Evolutionary conservation across 2,797 vertebrate species (phyloP), one percentile per base, ranked within the genome.

Genomic region (Erithacus rubecula): DNA sequence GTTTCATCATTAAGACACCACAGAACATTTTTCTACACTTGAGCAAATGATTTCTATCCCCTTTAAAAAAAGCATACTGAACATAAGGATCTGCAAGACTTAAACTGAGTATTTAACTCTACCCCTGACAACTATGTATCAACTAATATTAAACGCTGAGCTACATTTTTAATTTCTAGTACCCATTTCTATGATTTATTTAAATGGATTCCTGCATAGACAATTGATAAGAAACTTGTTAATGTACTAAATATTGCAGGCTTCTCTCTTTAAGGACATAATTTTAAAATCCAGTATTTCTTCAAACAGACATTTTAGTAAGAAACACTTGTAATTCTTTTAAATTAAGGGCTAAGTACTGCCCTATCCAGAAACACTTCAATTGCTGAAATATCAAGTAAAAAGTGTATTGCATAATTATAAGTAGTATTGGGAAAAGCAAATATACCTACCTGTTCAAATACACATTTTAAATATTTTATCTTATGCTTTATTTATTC

Each of bases 371-470:
- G 46, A 86, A 87, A 74, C 24, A 62, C 20, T 69, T 86, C 34
- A 88, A 83, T 10, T 81, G 44, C 47, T 63, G 22, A 81, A 90
- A 56, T 59, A 91, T 7, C n/a, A 47, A 62, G 49, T 27, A 82
- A 79, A 72, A 94, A 84, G 30, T 36, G 17, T 39, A 79, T 11
- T 72, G 62, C 39, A 27, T 58, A 85, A 78, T 53, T 77, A 3
- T 34, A 85, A 85, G 47, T 34, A 88, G 62, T 52, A 51, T 8
- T 82, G 63, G 59, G 63, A 90, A 88, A 74, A 88, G 43, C 29
- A 93, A 83, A 83, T 81, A 90, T n/a, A 68, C 69, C 30, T 65
- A 93, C 82, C 95, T 88, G 65, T 64, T 93, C 83, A 75, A 87
- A 93, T 15, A 82, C 9, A 68, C 15, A 76, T 55, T 86, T 88